Evolutionary conservation across 2,113 vertebrate species (phyloP).

Genomic region (Mionectes macconnelli): DNA sequence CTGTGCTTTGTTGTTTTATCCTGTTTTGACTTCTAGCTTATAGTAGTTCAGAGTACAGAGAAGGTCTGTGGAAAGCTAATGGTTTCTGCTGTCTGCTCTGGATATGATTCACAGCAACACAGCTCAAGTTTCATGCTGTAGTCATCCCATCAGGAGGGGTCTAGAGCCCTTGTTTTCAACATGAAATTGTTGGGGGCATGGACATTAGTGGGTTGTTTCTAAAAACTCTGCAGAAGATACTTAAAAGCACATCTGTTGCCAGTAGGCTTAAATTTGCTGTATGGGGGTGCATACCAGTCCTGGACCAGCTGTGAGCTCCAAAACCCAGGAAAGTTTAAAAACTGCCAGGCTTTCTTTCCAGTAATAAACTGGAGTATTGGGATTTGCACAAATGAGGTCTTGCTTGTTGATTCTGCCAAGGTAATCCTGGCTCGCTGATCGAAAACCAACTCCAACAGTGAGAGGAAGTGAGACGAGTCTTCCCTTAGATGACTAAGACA

Average conservation of each 20-base stretch:
- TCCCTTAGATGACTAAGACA: constrained; percentile 12
- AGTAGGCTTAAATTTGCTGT: neutral
- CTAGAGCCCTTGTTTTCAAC: neutral
- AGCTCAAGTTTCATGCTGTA: neutral
- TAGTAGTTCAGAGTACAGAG: neutral
- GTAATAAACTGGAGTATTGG: neutral
- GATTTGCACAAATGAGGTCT: constrained; percentile 19
- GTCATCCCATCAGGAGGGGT: neutral
- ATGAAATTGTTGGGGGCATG: neutral
- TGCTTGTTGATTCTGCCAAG: constrained; percentile 36
- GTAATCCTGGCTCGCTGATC: constrained; percentile 13
- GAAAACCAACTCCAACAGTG: neutral
- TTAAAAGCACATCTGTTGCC: neutral
- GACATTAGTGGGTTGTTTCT: neutral
- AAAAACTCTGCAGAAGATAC: neutral
- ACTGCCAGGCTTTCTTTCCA: constrained; percentile 22
- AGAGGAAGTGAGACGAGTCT: constrained; percentile 26
- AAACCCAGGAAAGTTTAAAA: neutral
- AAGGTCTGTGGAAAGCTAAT: neutral
- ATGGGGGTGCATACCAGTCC: neutral
- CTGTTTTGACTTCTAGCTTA: neutral
- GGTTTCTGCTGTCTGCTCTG: neutral
- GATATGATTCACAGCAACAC: rapidly evolving
- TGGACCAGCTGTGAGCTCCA: neutral
- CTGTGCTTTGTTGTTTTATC: neutral